Evolutionary conservation across 2,888 invertebrate genomes (phyloP), one percentile per base, ranked within the genome.

Genomic region (Drosophila cracens): DNA sequence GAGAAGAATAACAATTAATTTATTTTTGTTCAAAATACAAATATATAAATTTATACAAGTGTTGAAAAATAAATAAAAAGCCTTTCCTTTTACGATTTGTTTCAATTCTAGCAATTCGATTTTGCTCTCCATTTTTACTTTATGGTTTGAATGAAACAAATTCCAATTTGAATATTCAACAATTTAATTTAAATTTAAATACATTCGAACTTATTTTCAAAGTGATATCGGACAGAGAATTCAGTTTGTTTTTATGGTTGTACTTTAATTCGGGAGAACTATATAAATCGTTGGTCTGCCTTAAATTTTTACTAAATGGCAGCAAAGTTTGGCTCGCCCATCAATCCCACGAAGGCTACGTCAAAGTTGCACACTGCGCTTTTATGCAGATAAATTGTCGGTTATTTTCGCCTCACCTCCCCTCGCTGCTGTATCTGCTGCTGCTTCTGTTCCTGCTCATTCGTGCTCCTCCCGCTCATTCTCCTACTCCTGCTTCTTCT

Each of bases 301-400:
- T 68, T 72, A 74, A 83, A 79, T 76, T 74, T 59, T 51, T 51
- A 66, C 61, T 71, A 74, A 73, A 82, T 73, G 80, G 65, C 85
- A 71, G 61, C 57, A 87, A 85, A 89, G 80, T 84, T 85, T 89
- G 67, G 76, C 46, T 62, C 76, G 66, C 89, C 87, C 87, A 89
- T 85, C 85, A 85, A 89, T 87, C 87, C 82, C 64, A 66, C 51
- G 61, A 81, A 67, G 73, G 65, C 68, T 70, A 77, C 85, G 84
- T 87, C 85, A 89, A 85, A 86, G 81, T 90, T 86, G 86, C 88
- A 88, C 83, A 85, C 83, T 86, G 90, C 86, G 90, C 90, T 87
- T 87, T 87, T 87, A 90, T 87, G 86, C 90, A 87, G 86, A 87
- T 87, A 87, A 87, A 90, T 87, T 87, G 90, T 82, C 90, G 90